Conservation (phyloP, 1,140 invertebrate species). For the Sminthurides bifidus region DNA sequence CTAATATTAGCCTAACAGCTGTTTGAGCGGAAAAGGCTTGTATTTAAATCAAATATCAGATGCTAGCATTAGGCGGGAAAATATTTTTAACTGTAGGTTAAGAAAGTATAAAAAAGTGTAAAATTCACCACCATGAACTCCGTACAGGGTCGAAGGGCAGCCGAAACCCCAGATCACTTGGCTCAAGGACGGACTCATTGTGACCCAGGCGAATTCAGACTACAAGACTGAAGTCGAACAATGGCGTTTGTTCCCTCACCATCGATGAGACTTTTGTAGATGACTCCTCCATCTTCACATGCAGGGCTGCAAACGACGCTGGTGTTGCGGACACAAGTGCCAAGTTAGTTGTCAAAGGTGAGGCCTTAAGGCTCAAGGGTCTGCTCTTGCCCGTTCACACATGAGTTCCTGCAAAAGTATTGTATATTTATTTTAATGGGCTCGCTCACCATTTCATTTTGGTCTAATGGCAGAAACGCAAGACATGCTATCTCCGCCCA, state of each 20-base stretch:
- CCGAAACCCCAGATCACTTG: slow-evolving; percentile 45
- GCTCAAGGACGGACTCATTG: slow-evolving; percentile 58
- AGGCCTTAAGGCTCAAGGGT: no score
- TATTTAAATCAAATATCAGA: no score
- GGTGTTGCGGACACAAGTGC: slow-evolving; percentile 62
- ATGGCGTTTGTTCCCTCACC: slow-evolving; percentile 49
- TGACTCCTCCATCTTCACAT: slow-evolving; percentile 66
- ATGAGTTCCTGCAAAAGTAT: no score
- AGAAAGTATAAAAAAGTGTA: no score
- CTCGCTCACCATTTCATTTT: no score
- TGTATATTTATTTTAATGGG: no score
- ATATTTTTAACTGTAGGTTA: no score
- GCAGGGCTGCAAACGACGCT: slow-evolving; percentile 52
- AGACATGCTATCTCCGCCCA: background rate
- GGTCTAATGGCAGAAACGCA: slow-evolving; percentile 1
- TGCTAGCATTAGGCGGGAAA: no score
- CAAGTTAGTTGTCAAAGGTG: slow-evolving; percentile 56
- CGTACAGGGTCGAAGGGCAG: slow-evolving; percentile 17
- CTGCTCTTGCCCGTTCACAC: no score
- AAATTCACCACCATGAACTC: no score
- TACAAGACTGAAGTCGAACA: slow-evolving; percentile 46
- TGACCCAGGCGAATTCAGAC: slow-evolving; percentile 53
- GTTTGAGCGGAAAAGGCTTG: no score
- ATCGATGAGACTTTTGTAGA: slow-evolving; percentile 72
- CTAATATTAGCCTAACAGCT: no score